These are phyloP conservation scores for Pseudomyrmex sp. DNA, from an alignment of 1,140 invertebrate species.

Conservation along the genomic window DNA sequence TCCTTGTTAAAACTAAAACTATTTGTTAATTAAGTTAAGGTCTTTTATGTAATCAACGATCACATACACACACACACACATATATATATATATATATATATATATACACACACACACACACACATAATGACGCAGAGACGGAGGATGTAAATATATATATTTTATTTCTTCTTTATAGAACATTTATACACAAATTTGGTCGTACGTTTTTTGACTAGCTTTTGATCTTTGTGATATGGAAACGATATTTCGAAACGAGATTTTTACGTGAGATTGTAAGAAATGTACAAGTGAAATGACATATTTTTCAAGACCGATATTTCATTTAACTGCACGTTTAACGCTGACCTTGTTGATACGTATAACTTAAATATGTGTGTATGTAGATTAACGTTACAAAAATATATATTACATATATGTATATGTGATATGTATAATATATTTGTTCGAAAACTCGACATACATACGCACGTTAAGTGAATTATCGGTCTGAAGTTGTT, in stretches of 20 bases:
- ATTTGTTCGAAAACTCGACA: too few species aligned
- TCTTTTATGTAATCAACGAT: conserved; percentile 28
- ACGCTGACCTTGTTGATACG: too few species aligned
- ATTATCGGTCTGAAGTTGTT: neutral
- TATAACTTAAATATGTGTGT: too few species aligned
- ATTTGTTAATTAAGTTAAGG: conserved; percentile 60
- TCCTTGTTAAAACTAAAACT: conserved; percentile 54
- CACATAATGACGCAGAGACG: too few species aligned
- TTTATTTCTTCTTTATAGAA: conserved; percentile 14
- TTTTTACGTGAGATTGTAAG: conserved; percentile 31
- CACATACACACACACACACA: neutral
- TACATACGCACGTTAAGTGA: too few species aligned
- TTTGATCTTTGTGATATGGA: conserved; percentile 17
- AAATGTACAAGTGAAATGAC: neutral
- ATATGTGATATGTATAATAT: too few species aligned
- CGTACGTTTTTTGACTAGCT: conserved; percentile 22
- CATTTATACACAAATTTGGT: conserved; percentile 8
- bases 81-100: too few species aligned
- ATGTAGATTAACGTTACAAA: too few species aligned
- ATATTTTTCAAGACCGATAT: too few species aligned
- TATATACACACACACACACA: too few species aligned
- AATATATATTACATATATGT: neutral
- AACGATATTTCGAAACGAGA: conserved; percentile 11
- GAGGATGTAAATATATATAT: neutral
- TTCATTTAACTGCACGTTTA: too few species aligned